Conservation (phyloP, 2,113 vertebrate species). For the Istiophorus platypterus region DNA sequence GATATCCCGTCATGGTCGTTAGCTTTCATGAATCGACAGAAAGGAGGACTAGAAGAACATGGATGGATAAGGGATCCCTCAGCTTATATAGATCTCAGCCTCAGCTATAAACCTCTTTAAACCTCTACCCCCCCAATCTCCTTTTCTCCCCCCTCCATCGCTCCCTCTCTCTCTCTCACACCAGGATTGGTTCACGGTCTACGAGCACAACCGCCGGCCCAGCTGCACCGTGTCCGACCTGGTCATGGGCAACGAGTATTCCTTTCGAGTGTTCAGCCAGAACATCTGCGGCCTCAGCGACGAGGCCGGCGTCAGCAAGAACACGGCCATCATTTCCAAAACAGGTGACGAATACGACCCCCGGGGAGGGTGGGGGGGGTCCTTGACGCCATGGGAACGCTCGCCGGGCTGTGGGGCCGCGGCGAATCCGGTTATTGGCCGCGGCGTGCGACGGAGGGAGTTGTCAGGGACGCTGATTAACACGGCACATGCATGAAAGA, state of each 20-base stretch:
- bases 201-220: constrained; percentile 88
- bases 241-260: constrained; percentile 93
- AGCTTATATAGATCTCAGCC: constrained; percentile 23
- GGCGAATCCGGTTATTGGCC: no score
- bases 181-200: constrained; percentile 93
- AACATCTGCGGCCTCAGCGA: constrained; percentile 93
- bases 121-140: constrained; percentile 3
- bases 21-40: neutral
- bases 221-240: constrained; percentile 91
- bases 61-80: constrained; percentile 21
- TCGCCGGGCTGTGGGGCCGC: constrained; percentile 30
- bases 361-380: no score
- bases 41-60: constrained; percentile 1
- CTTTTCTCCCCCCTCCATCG: neutral
- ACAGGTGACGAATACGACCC: constrained; percentile 81
- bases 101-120: constrained; percentile 48
- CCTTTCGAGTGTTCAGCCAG: constrained; percentile 89
- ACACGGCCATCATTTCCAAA: constrained; percentile 90
- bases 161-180: neutral
- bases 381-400: constrained; percentile 7
- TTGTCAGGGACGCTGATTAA: neutral
- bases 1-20: neutral
- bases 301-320: constrained; percentile 84
- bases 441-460: no score
- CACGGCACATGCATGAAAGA: neutral